A percentile compares a stretch with the other conserved stretches of the same genome.
phyloP scores from a whole-genome alignment of 2,113 vertebrate genomes.

The Cebus imitator region DNA sequence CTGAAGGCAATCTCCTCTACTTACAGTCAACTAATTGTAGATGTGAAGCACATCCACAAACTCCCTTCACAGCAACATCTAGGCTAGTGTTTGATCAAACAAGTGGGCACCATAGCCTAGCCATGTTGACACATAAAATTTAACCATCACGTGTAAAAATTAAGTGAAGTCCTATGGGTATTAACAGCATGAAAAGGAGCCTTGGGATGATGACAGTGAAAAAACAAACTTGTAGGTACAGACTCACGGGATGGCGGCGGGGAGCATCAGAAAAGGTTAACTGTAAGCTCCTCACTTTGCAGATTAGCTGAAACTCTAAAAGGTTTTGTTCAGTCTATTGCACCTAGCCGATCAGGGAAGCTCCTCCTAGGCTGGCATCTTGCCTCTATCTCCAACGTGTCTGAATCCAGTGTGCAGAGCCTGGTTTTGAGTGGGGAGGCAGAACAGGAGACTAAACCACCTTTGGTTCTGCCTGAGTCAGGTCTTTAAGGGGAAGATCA shows the following conservation, averaged over 20 bases:
- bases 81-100: neutral
- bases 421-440: neutral
- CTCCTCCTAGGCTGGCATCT: neutral
- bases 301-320: neutral
- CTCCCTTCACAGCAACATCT: neutral
- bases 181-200: neutral
- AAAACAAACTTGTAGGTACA: neutral
- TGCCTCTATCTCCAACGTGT: neutral
- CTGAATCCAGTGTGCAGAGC: neutral
- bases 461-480: conserved; percentile 39
- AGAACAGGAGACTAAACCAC: neutral
- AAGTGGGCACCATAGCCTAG: neutral
- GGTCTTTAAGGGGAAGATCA: conserved; percentile 45
- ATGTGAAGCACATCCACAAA: neutral
- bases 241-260: fast-evolving
- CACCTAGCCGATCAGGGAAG: neutral
- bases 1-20: neutral
- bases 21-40: too few species aligned
- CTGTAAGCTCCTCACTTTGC: neutral
- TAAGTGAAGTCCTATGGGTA: neutral
- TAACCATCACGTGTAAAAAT: neutral
- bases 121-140: neutral
- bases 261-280: neutral
- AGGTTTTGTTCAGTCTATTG: neutral
- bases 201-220: neutral